These are phyloP conservation scores for Lutraria lutraria DNA, from an alignment of 2,888 invertebrate species.

Conservation along the genomic window DNA sequence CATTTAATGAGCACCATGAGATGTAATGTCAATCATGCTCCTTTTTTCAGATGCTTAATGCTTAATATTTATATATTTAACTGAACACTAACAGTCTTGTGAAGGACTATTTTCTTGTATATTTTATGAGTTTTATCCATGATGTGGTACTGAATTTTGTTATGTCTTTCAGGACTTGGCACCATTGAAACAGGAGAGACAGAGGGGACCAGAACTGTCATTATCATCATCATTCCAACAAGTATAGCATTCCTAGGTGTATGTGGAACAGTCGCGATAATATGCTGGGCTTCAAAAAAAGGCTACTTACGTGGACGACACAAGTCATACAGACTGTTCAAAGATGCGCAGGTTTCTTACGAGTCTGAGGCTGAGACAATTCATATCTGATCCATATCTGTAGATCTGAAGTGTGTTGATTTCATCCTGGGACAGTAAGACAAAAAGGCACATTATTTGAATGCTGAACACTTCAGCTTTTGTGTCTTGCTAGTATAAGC, in stretches of 20 bases:
- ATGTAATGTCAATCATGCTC: too few species aligned
- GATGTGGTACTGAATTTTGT: too few species aligned
- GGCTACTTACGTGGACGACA: constrained; percentile 63
- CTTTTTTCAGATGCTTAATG: too few species aligned
- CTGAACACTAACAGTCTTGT: too few species aligned
- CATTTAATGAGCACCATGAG: too few species aligned
- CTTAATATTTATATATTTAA: too few species aligned
- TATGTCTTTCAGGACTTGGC: constrained; percentile 52
- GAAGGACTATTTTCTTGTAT: too few species aligned
- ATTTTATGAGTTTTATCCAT: too few species aligned
- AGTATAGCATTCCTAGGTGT: constrained; percentile 60
- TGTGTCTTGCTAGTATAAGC: not conserved
- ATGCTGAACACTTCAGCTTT: not conserved
- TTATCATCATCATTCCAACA: constrained; percentile 60
- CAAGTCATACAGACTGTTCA: constrained; percentile 58
- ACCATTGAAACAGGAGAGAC: constrained; percentile 49
- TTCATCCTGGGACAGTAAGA: not conserved
- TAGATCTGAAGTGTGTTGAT: not conserved
- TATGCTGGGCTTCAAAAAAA: constrained; percentile 78
- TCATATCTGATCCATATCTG: constrained; percentile 46
- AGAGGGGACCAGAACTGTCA: constrained; percentile 54
- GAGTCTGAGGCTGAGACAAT: constrained; percentile 68
- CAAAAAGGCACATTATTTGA: not conserved
- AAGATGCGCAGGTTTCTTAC: constrained; percentile 54
- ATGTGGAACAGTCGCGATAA: constrained; percentile 71